Percentiles rank a stretch among this genome's conserved stretches.
Evolutionary conservation across 2,113 vertebrate species (phyloP).

Genomic region (Hippoglossus stenolepis): DNA sequence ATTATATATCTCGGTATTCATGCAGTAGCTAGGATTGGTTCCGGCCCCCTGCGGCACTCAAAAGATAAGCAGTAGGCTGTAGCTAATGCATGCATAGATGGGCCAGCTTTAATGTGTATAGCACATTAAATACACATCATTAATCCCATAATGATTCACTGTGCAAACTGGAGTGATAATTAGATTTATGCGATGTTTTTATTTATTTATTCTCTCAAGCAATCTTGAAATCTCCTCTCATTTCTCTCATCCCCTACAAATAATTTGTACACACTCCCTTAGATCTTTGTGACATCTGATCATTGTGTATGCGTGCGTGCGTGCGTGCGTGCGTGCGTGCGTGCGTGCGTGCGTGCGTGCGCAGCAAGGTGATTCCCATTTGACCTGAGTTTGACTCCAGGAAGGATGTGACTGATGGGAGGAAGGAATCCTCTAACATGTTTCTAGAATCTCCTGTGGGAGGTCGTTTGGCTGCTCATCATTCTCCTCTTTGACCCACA

Average conservation of each 20-base stretch:
- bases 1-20: no score
- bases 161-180: no score
- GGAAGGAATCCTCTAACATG: slow-evolving; percentile 52
- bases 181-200: no score
- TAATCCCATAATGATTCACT: no score
- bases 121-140: no score
- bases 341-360: neutral
- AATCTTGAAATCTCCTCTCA: no score
- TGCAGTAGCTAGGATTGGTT: no score
- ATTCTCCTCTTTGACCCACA: slow-evolving; percentile 32
- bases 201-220: no score
- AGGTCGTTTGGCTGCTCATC: slow-evolving; percentile 32
- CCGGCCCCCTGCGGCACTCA: no score
- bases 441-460: slow-evolving; percentile 32
- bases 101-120: no score
- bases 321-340: neutral
- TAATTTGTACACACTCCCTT: neutral
- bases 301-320: neutral
- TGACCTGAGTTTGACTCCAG: slow-evolving; percentile 55
- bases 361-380: slow-evolving; percentile 11
- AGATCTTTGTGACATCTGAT: slow-evolving; percentile 14
- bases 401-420: slow-evolving; percentile 58
- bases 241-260: neutral
- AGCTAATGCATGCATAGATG: no score
- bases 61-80: no score